Evolutionary conservation across 2,888 invertebrate genomes (phyloP).

Genomic region (Gastracanthus pulcherrimus): DNA sequence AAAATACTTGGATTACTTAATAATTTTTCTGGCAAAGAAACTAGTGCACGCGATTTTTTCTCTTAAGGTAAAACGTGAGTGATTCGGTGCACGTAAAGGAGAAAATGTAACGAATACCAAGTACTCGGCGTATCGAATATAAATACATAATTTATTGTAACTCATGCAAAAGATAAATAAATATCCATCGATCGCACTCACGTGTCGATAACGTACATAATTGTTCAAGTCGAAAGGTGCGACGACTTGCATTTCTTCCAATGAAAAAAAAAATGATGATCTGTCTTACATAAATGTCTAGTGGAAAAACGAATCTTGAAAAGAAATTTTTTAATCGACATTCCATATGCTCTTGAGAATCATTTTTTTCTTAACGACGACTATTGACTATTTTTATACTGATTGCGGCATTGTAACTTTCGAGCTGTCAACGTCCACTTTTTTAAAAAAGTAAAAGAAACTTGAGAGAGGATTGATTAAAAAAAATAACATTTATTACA

Average conservation of each 20-base stretch:
- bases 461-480: neutral
- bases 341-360: constrained; percentile 39
- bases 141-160: constrained; percentile 14
- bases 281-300: constrained; percentile 13
- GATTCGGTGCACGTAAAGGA: neutral
- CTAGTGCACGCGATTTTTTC: neutral
- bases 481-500: constrained; percentile 6
- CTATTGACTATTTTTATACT: constrained; percentile 48
- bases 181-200: neutral
- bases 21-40: neutral
- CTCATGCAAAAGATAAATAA: neutral
- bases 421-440: constrained; percentile 11
- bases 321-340: constrained; percentile 35
- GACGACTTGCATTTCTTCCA: constrained; percentile 24
- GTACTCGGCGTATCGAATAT: neutral
- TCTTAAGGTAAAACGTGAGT: neutral
- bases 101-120: neutral
- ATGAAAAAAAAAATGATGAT: neutral
- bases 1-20: constrained; percentile 1
- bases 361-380: constrained; percentile 15
- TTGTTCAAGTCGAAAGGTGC: constrained; percentile 18
- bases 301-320: neutral
- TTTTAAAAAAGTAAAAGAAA: neutral
- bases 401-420: constrained; percentile 30
- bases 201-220: neutral